Conservation (phyloP, 2,113 vertebrate species). For the Leptobrachium leishanense region DNA sequence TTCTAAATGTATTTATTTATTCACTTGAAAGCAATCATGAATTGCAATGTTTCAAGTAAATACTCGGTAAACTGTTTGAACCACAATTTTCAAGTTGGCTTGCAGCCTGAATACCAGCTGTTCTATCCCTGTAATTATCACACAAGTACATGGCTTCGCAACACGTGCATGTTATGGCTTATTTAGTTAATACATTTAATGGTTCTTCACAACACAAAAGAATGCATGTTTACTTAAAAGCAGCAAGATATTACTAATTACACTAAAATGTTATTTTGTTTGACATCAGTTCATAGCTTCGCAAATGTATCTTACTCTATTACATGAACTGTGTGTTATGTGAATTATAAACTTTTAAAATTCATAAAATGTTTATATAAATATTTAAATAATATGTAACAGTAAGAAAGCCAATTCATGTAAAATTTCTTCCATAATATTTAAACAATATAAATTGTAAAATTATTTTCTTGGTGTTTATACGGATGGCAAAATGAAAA, state of each 20-base stretch:
- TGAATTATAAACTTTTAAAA: too few species aligned
- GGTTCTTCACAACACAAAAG: slow-evolving; percentile 28
- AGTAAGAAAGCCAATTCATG: too few species aligned
- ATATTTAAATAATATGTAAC: too few species aligned
- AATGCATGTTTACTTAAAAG: slow-evolving; percentile 26
- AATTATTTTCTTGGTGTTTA: too few species aligned
- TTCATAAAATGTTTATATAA: too few species aligned
- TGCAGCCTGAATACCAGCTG: slow-evolving; percentile 41
- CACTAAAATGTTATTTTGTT: slow-evolving; percentile 11
- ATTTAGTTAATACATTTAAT: slow-evolving; percentile 45
- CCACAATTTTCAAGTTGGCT: slow-evolving; percentile 18
- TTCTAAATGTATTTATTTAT: too few species aligned
- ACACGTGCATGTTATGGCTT: slow-evolving; percentile 39
- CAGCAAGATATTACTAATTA: slow-evolving; percentile 25
- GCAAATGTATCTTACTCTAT: slow-evolving; percentile 14
- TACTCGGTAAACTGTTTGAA: neutral
- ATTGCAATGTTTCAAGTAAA: too few species aligned
- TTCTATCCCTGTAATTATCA: slow-evolving; percentile 45
- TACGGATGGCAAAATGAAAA: too few species aligned
- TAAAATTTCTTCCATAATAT: too few species aligned
- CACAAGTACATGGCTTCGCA: slow-evolving; percentile 36
- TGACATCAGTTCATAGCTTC: slow-evolving; percentile 10
- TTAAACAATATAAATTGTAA: too few species aligned
- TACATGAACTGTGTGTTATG: neutral
- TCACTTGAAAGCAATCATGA: too few species aligned